Base-by-base conservation (phyloP, 2,113 vertebrate genomes). In the Athene noctua region DNA sequence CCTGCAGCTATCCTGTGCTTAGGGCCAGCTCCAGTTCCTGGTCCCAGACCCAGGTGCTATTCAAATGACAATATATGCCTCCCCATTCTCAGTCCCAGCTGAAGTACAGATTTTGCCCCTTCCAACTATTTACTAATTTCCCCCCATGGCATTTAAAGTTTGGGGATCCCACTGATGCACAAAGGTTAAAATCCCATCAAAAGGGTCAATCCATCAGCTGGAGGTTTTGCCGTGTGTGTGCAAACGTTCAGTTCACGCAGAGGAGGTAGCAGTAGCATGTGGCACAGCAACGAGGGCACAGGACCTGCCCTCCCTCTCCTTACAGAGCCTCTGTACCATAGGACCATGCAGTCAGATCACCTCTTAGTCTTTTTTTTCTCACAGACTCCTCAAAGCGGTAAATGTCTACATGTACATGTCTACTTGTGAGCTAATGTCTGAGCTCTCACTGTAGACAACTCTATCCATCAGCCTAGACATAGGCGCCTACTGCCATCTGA, bases 201-300 rank as follows among this genome's bases (percentile, higher is more conserved):
- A 70, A 83, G 16, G 2, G 9, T 79, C n/a, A 65, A 6, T 65
- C 19, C 1, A 0, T 65, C 44, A 58, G 26, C 46, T 6, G 27
- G 23, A 73, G 34, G 27, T 47, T 79, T 86, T 1, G 2, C 17
- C 0, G 0, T 40, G 22, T 61, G 38, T 14, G 21, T 14, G 6
- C 38, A n/a, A 46, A n/a, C 17, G 25, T 59, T 30, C 44, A 71
- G 17, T 6, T 19, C 29, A 22, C 1, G 1, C 22, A 49, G 59
- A 0, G 1, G 34, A 34, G 44, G 22, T 19, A 80, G 49, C 22
- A 80, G 44, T 8, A 79, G 61, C 44, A 29, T 3, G 8, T 27
- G 51, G 11, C n/a, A 32, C 13, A 42, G 34, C 9, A 58, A 30
- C 23, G 26, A 54, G n/a, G 15, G 34, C 84, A n/a, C 18, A 63